phyloP scores from a whole-genome alignment of 2,797 vertebrate species.

The Pyrocephalus nanus region DNA sequence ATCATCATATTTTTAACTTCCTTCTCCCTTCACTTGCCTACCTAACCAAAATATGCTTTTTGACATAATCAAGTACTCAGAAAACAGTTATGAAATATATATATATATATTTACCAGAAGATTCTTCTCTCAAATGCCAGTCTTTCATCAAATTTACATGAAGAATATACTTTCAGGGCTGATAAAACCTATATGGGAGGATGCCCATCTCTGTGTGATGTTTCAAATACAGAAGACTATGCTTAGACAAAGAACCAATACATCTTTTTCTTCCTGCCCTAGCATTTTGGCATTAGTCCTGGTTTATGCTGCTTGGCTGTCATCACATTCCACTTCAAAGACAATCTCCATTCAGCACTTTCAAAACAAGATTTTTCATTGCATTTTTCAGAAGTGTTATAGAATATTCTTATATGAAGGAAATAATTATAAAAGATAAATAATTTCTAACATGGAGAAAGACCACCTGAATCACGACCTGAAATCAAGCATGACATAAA shows the following conservation, averaged over 20 bases:
- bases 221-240: background rate
- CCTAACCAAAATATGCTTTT: background rate
- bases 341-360: background rate
- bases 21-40: background rate
- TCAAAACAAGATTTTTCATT: background rate
- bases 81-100: background rate
- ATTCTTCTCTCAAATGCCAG: background rate
- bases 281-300: background rate
- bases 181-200: background rate
- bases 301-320: background rate
- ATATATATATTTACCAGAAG: background rate
- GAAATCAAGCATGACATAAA: background rate
- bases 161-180: background rate
- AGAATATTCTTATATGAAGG: background rate
- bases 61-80: background rate
- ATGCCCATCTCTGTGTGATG: background rate
- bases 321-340: background rate
- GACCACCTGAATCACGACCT: background rate
- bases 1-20: background rate
- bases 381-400: background rate
- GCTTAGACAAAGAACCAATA: background rate
- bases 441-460: background rate
- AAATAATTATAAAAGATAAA: background rate
- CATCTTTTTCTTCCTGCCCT: background rate
- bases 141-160: background rate